Base-by-base conservation (phyloP, 2,797 vertebrate genomes). In the Rhynchonycteris naso region DNA sequence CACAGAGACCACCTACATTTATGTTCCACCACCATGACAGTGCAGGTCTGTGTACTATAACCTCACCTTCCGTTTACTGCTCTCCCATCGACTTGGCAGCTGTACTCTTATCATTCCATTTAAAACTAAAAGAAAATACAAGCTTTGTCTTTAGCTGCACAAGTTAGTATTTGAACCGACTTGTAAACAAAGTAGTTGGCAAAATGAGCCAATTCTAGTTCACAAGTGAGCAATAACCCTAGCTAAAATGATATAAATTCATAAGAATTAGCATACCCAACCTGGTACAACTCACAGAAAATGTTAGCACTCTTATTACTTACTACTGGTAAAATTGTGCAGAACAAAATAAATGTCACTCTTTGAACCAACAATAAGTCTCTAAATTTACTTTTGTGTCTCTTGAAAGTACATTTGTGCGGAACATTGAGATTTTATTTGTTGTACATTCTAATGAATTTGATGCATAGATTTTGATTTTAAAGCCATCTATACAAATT, bases 311-410 rank as follows among this genome's bases (percentile, higher is more conserved):
- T 2, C 2, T 84, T 95, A 97, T 69, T 90, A 90, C 75, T 96
- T 93, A 90, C 14, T 95, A 75, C 61, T 47, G 79, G 56, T 87
- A 84, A 98, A 98, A 97, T 12, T 96, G 78, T 61, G 52, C 74
- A 94, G 83, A 97, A 97, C 21, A 96, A 97, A 97, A 96, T 88
- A 97, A 98, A 87, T 76, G 95, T 65, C 76, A 96, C 61, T 58
- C 97, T 90, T 68, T 81, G 82, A 96, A 95, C 94, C 90, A 96
- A 97, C 58, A 95, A 80, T 43, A 88, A 82, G 38, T 38, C 59
- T 87, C 74, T 96, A 26, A 47, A 92, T 96, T 96, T 97, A 88
- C 30, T 89, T 94, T 90, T 92, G 38, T 90, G 35, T 22, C 71
- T 97, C 90, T 78, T 95, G 85, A 97, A 93, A 91, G 43, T 59